Percentiles rank a stretch among this genome's conserved stretches.
Evolutionary conservation across 2,797 vertebrate species (phyloP).

Genomic region (Bryconaethiops microstoma): DNA sequence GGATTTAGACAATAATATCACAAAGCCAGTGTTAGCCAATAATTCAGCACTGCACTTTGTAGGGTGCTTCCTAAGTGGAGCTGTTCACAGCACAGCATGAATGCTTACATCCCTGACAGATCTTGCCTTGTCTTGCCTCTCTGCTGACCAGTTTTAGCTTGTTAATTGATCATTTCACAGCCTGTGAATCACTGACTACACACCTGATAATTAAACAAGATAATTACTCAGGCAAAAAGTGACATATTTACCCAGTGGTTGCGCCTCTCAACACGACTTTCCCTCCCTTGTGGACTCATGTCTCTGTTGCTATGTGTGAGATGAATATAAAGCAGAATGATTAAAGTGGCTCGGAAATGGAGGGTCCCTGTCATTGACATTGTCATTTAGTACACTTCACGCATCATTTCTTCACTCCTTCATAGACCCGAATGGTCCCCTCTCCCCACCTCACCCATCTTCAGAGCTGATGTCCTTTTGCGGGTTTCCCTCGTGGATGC

Average conservation of each 20-base stretch:
- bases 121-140: constrained; percentile 52
- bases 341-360: constrained; percentile 21
- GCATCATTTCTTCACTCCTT: constrained; percentile 1
- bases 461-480: background rate
- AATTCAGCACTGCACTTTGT: constrained; percentile 15
- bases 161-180: constrained; percentile 63
- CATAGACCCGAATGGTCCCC: background rate
- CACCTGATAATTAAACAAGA: constrained; percentile 61
- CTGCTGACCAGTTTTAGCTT: constrained; percentile 49
- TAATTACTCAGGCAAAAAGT: constrained; percentile 59
- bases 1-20: constrained; percentile 18
- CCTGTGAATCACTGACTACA: constrained; percentile 45
- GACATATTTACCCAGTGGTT: constrained; percentile 50
- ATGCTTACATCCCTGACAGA: constrained; percentile 17
- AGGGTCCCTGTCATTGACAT: constrained; percentile 32
- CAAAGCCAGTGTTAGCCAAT: constrained; percentile 23
- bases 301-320: constrained; percentile 31
- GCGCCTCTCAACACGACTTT: constrained; percentile 27
- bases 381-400: constrained; percentile 34
- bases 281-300: background rate
- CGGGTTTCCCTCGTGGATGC: constrained; percentile 19
- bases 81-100: background rate
- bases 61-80: constrained; percentile 6
- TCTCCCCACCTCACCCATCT: background rate
- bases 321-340: constrained; percentile 48